Evolutionary conservation across 2,113 vertebrate genomes (phyloP), one percentile per base, ranked within the genome.

Genomic region (Indri indri): DNA sequence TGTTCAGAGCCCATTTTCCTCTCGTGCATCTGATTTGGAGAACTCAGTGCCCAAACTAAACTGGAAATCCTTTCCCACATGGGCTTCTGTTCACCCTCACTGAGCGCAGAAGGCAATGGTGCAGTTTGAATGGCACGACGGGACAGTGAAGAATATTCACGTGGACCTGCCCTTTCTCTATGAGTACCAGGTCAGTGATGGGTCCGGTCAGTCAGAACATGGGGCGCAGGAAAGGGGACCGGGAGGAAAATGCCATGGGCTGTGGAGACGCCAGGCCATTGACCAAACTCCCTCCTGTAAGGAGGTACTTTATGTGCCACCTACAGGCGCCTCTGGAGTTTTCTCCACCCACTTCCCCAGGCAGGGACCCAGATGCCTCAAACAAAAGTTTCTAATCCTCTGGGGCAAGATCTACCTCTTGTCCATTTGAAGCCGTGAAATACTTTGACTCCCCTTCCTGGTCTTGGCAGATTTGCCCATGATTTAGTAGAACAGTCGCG

Each of bases 91-190:
- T 30, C 79, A 30, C 74, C 92, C 86, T 6, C 65, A 0, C 22
- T 52, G 94, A 13, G 7, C 95, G 20, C 97, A 99, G 99, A 99
- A 98, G 92, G 98, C 96, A 1, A 99, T 99, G 99, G 96, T 99
- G 20, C 99, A 98, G 70, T 98, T 99, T 92, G 98, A 99, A 50
- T 99, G 99, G 99, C 97, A 97, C 2, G 99, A 99, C 30, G 99
- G 99, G 66, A 99, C 98, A 3, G 57, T 99, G 81, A 99, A 99
- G 97, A 99, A 99, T 30, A 54, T 99, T 32, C 99, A 99, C 0
- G 98, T 99, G 84, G 99, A 99, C 76, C 98, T 98, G 16, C 98
- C 98, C 9, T 63, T 98, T 50, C 96, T 99, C 63, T 98, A 97
- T 27, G 97, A 97, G 77, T 99, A 99, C 95, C 99, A 99, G 99